A percentile compares a stretch with the other conserved stretches of the same genome.
Conservation (phyloP, 2,888 invertebrate species). For the Pandemis heparana region DNA sequence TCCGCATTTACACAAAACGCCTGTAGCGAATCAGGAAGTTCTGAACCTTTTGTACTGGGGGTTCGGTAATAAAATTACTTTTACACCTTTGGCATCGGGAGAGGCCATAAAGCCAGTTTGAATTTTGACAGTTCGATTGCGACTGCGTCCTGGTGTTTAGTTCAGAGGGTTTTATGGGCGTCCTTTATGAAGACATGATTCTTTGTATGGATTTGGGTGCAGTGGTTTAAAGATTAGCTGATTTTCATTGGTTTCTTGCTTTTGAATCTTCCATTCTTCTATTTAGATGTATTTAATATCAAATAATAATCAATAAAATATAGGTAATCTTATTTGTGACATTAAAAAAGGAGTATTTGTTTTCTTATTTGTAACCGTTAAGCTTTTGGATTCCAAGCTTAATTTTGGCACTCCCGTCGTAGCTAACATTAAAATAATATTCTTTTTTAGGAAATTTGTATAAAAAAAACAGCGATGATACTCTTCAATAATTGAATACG, state of each 20-base stretch:
- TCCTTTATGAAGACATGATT: background rate
- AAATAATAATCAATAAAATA: no score
- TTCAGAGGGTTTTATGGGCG: background rate
- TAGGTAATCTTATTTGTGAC: no score
- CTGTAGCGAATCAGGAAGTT: constrained; percentile 11
- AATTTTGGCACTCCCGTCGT: no score
- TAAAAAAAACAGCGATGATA: background rate
- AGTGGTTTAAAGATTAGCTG: background rate
- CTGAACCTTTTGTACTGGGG: constrained; percentile 15
- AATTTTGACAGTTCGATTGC: constrained; percentile 21
- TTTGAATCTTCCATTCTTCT: background rate
- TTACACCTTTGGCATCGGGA: constrained; percentile 25
- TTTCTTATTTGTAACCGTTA: no score
- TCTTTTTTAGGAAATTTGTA: background rate
- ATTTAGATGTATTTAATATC: no score
- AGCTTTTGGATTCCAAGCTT: no score
- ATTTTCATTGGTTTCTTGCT: background rate
- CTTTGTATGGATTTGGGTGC: background rate
- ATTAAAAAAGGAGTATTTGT: no score
- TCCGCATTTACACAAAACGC: constrained; percentile 3
- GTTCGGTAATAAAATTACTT: constrained; percentile 27
- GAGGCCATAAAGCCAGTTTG: constrained; percentile 15
- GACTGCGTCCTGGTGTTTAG: constrained; percentile 2
- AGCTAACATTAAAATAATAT: no score
- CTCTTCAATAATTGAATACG: background rate